Evolutionary conservation across 2,888 invertebrate genomes (phyloP).

Genomic region (Andrena praecox): DNA sequence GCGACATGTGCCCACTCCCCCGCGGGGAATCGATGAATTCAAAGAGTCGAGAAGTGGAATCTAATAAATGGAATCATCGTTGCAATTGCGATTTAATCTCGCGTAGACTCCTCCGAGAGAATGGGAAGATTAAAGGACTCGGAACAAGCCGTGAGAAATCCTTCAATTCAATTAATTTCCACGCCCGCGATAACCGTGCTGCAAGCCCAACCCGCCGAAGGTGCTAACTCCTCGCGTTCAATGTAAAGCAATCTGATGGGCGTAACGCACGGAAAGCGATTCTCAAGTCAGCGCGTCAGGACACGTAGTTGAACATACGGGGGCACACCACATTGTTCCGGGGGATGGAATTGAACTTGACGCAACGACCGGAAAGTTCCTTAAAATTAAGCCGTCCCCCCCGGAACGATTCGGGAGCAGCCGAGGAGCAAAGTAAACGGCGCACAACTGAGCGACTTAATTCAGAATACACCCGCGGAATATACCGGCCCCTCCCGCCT

Average conservation of each 20-base stretch:
- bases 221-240: not conserved
- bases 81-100: no score
- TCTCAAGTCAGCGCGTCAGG: conserved; percentile 19
- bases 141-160: not conserved
- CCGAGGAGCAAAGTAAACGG: conserved; percentile 71
- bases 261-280: conserved; percentile 41
- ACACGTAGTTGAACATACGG: conserved; percentile 33
- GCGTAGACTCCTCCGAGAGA: not conserved
- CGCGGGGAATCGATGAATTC: not conserved
- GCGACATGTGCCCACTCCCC: not conserved
- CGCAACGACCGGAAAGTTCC: conserved; percentile 56
- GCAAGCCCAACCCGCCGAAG: not conserved
- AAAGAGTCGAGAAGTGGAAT: no score
- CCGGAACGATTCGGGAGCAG: conserved; percentile 63
- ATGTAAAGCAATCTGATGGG: conserved; percentile 25
- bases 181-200: not conserved
- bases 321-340: conserved; percentile 36
- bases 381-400: conserved; percentile 68
- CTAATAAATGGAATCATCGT: no score
- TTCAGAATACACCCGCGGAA: conserved; percentile 65
- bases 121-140: not conserved
- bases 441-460: conserved; percentile 72
- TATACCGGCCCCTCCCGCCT: conserved; percentile 35
- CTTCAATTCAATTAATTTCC: conserved; percentile 13
- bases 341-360: conserved; percentile 59